Conservation (phyloP, 2,113 vertebrate genomes). For the Papio anubis region DNA sequence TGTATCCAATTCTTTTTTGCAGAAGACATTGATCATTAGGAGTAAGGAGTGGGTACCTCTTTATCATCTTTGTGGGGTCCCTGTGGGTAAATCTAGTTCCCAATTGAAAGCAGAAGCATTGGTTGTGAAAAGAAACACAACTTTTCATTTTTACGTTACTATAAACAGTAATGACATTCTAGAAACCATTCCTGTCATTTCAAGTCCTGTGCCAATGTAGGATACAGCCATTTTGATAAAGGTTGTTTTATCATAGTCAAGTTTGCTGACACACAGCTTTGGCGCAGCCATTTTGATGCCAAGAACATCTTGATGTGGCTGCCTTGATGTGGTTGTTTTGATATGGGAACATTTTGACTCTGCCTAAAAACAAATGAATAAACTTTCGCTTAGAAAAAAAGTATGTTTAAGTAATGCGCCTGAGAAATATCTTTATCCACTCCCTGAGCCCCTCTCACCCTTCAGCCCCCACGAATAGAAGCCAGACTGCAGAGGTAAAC, state of each 20-base stretch:
- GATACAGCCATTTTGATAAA: conserved; percentile 4
- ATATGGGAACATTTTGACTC: conserved; percentile 66
- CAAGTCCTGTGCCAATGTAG: neutral
- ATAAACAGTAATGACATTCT: conserved; percentile 16
- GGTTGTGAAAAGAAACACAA: neutral
- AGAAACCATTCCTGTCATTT: conserved; percentile 23
- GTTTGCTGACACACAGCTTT: conserved; percentile 59
- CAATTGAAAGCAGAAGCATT: neutral
- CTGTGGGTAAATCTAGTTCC: neutral
- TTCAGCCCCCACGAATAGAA: neutral
- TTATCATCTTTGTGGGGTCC: neutral
- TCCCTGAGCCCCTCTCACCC: neutral
- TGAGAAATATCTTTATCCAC: neutral
- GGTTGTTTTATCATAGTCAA: neutral
- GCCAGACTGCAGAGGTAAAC: neutral
- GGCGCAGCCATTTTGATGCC: conserved; percentile 61
- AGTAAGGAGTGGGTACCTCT: neutral
- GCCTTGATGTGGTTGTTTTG: conserved; percentile 69
- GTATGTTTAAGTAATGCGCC: neutral
- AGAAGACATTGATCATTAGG: neutral
- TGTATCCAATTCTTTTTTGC: conserved; percentile 26
- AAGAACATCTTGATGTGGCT: conserved; percentile 67
- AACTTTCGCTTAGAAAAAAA: neutral
- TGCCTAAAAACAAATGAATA: conserved; percentile 59
- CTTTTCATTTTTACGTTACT: conserved; percentile 19